Base-by-base conservation (phyloP, 2,113 vertebrate genomes). In the rabbit (Oryctolagus cuniculus) region DNA sequence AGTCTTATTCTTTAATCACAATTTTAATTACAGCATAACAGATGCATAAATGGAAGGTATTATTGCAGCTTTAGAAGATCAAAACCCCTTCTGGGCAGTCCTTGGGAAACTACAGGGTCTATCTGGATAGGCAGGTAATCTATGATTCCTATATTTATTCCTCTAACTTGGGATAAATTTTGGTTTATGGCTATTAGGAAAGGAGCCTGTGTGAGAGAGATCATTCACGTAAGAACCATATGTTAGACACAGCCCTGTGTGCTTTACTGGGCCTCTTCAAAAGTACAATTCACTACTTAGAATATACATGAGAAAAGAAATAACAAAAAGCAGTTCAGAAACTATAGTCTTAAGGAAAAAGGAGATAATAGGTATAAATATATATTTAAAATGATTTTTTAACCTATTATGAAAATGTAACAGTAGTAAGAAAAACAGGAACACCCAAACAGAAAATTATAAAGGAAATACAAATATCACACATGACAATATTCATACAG, bases 351-450 rank as follows among this genome's bases (percentile, higher is more conserved):
- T 51, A 31, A 81, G 49, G 49, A 89, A 31, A 73, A 78, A 93
- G 53, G 49, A 88, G 16, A 81, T 5, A 89, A 91, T 0, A 84
- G 17, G 34, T 25, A 66, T 7, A 86, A 81, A 79, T 25, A 79
- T 51, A 91, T 78, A 92, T 36, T 69, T 55, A 89, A 87, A 82
- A 4, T 44, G 8, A 82, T 80, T 93, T 93, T 84, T 29, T 17
- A 25, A 91, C 3, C 44, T 67, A 93, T 88, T 79, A 81, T 64
- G 38, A 51, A 75, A 58, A 96, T 9, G 77, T 95, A 79, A 90
- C 82, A 93, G 17, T 72, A 89, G 24, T 85, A 92, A 95, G 53
- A 90, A 91, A 94, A 87, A 69, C 38, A 78, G 27, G n/a, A 96
- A 31, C 13, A 82, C 29, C 22, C 25, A 13, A 95, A 85, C 34